Base-by-base conservation (phyloP, 2,113 vertebrate genomes). In the Xenus cinereus region DNA sequence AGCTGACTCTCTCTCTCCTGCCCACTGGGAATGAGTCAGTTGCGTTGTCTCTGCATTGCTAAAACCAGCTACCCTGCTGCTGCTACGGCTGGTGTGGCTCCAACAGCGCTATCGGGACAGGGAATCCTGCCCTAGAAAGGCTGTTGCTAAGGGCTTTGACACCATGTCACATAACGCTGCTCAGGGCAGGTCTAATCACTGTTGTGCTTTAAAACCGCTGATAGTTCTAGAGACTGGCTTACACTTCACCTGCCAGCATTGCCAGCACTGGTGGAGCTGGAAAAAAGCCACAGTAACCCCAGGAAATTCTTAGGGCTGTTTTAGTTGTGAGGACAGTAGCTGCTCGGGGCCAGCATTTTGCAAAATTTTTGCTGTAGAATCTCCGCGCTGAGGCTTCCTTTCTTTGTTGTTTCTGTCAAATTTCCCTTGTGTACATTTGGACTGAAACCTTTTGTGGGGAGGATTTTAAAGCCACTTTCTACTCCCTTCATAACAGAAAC, bases 131-230 rank as follows among this genome's bases (percentile, higher is more conserved):
- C 15, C 26, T 13, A 57, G 62, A 82, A 62, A 69, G 57, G 80
- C 69, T 92, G 86, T 87, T 95, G 73, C 89, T 96, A 89, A 87
- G 84, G 51, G 67, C 53, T 96, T 75, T 82, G 62, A 79, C 92
- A 68, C 56, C 8, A 13, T 17, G 26, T 57, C 48, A 41, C 20
- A 1, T 22, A 79, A 79, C 63, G 63, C 85, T 57, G 73, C 60
- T 75, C 76, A 60, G 68, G 83, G 33, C 76, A 90, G 33, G 41
- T 60, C 78, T 96, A 94, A 94, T 95, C 90, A 27, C 30, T 53
- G 56, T 30, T 78, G 69, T 50, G 64, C 69, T 92, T 90, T 74
- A 72, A 89, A 95, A 30, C 2, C 48, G 17, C 78, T 62, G 81
- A 94, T 87, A 94, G 53, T 18, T 82, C 66, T 67, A 87, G 77